Conservation (phyloP, 2,113 vertebrate species). For the Taurulus bubalis region DNA sequence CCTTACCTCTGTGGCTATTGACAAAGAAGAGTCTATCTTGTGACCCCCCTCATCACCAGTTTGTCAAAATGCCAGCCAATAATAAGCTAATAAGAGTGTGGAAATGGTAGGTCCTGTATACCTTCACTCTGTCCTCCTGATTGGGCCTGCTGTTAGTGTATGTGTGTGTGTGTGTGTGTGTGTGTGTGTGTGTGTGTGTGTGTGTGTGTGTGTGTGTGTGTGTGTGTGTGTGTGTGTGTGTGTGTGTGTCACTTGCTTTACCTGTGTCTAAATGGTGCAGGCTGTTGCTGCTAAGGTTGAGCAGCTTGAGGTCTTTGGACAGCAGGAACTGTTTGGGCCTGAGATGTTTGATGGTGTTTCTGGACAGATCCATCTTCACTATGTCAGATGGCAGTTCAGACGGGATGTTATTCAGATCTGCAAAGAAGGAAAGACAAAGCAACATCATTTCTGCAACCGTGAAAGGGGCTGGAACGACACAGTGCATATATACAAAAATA, state of each 20-base stretch:
- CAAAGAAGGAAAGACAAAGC: slow-evolving; percentile 13
- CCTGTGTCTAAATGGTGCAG: slow-evolving; percentile 91
- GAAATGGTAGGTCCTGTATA: no score
- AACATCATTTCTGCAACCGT: not conserved
- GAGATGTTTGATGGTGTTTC: slow-evolving; percentile 91
- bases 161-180: no score
- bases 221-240: not conserved
- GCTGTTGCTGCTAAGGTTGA: slow-evolving; percentile 94
- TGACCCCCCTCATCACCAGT: not conserved
- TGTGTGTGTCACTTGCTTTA: slow-evolving; percentile 56
- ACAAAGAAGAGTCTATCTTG: not conserved
- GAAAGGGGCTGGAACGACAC: not conserved
- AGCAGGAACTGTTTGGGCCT: slow-evolving; percentile 91
- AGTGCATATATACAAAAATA: not conserved
- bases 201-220: no score
- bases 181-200: no score
- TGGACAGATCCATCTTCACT: slow-evolving; percentile 92
- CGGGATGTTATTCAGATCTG: slow-evolving; percentile 92
- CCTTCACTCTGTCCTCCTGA: no score
- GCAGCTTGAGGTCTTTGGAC: slow-evolving; percentile 89
- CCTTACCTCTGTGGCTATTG: not conserved
- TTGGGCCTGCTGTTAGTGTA: no score
- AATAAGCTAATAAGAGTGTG: no score
- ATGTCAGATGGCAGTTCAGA: slow-evolving; percentile 90
- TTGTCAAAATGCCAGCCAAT: no score